phyloP scores from a whole-genome alignment of 2,113 vertebrate genomes.

The Pagrus major region DNA sequence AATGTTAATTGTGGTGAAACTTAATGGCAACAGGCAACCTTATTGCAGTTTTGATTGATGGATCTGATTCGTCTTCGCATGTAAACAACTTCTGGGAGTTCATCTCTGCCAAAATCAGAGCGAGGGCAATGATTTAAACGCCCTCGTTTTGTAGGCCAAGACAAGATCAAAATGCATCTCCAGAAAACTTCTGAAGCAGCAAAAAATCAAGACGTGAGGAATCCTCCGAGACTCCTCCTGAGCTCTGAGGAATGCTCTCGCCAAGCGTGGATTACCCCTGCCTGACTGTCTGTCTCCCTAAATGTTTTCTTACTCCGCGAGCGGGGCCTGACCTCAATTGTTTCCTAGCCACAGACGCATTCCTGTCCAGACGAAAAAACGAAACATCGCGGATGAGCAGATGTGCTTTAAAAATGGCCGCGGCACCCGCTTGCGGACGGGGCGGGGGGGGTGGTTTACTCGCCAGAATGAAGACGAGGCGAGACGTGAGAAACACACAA shows the following conservation, averaged over 20 bases:
- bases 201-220: constrained; percentile 58
- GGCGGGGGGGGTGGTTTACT: too few relatives aligned
- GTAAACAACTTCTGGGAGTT: neutral
- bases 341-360: constrained; percentile 69
- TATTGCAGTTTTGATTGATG: constrained; percentile 1
- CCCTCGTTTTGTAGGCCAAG: constrained; percentile 11
- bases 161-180: constrained; percentile 23
- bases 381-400: constrained; percentile 50
- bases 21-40: neutral
- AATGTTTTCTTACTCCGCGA: constrained; percentile 66
- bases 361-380: constrained; percentile 65
- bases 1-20: constrained; percentile 11
- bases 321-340: constrained; percentile 70
- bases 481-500: constrained; percentile 30
- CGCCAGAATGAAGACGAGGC: constrained; percentile 22
- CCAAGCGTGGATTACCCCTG: constrained; percentile 58
- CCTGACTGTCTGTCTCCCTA: constrained; percentile 56
- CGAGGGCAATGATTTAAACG: neutral
- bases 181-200: constrained; percentile 52
- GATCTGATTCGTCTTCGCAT: neutral
- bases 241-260: constrained; percentile 57
- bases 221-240: constrained; percentile 61
- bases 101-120: neutral
- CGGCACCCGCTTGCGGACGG: neutral
- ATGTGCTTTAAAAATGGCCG: constrained; percentile 72